phyloP scores from a whole-genome alignment of 2,888 invertebrate genomes.

The Sminthurinus aureus region DNA sequence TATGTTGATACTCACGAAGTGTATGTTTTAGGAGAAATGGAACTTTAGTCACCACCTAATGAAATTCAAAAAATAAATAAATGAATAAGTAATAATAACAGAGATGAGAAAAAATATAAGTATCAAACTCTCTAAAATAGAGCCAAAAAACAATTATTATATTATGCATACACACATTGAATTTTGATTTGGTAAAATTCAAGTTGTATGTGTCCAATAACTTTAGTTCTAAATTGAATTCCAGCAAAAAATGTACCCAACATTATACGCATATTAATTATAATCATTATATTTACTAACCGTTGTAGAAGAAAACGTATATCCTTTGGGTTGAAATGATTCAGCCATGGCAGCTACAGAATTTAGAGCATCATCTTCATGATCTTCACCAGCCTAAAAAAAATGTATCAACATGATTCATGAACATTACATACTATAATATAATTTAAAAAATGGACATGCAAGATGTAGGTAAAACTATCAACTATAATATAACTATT shows the following conservation, averaged over 20 bases:
- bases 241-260: neutral
- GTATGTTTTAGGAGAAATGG: constrained; percentile 90
- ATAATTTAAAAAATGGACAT: too few relatives aligned
- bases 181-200: too few relatives aligned
- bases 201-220: too few relatives aligned
- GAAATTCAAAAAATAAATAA: constrained; percentile 2
- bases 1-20: constrained; percentile 95
- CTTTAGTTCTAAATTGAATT: neutral
- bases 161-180: too few relatives aligned
- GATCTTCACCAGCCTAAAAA: constrained; percentile 66
- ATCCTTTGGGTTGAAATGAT: constrained; percentile 97
- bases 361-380: constrained; percentile 79
- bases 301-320: constrained; percentile 92
- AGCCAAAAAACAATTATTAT: constrained; percentile 3
- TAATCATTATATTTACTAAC: constrained; percentile 63
- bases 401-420: too few relatives aligned
- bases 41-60: constrained; percentile 86
- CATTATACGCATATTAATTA: neutral
- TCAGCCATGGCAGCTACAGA: constrained; percentile 94
- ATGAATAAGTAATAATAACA: too few relatives aligned
- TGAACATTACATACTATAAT: too few relatives aligned
- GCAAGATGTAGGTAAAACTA: too few relatives aligned
- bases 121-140: too few relatives aligned
- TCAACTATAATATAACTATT: too few relatives aligned
- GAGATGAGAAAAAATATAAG: too few relatives aligned